Percentiles rank a stretch among this genome's conserved stretches.
Conservation (phyloP, 2,797 vertebrate genomes). For the Aratinga solstitialis region DNA sequence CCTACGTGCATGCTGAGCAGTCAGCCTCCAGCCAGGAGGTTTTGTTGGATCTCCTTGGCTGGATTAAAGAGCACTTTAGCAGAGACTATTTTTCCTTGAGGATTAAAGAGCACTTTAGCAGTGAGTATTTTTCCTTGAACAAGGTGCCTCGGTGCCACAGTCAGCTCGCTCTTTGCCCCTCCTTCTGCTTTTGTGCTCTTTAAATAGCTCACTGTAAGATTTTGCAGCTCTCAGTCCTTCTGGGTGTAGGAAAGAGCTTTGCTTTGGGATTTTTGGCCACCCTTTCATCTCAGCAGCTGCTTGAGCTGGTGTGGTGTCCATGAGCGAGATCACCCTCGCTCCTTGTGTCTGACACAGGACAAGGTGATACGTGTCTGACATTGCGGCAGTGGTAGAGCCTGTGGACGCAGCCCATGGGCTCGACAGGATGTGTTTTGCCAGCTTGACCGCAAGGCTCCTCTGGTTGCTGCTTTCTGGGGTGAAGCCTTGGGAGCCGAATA, state of each 20-base stretch:
- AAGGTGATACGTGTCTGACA: neutral
- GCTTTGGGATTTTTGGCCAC: neutral
- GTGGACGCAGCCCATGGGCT: neutral
- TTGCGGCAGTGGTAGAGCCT: accelerated
- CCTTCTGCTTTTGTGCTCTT: slow-evolving; percentile 12
- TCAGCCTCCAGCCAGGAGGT: neutral
- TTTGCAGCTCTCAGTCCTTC: neutral
- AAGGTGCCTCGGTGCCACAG: neutral
- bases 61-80: neutral
- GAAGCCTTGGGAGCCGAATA: accelerated
- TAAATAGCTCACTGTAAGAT: neutral
- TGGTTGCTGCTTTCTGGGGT: neutral
- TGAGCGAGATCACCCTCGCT: accelerated
- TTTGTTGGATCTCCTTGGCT: neutral
- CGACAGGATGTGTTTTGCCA: neutral
- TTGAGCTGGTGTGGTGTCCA: neutral
- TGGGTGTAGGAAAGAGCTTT: neutral
- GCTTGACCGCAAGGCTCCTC: neutral
- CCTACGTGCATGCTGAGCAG: accelerated
- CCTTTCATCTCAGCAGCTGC: neutral
- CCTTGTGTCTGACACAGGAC: accelerated
- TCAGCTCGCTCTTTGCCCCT: neutral
- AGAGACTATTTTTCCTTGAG: neutral
- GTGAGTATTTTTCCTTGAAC: neutral
- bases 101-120: neutral